Evolutionary conservation across 2,113 vertebrate species (phyloP).

Genomic region (Ellobius talpinus): DNA sequence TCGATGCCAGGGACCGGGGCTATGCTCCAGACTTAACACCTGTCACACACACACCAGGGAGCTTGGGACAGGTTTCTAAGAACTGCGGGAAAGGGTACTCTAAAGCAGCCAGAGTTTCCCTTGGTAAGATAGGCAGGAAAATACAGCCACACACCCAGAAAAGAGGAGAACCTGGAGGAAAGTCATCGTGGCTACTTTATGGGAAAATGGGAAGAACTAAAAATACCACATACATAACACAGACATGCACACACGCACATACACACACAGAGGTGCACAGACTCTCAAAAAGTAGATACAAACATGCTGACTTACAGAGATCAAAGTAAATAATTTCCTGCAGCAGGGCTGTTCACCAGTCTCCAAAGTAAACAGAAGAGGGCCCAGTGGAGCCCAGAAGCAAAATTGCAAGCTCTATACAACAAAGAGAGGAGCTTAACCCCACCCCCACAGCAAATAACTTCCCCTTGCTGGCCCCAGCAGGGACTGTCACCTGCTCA

Average conservation of each 20-base stretch:
- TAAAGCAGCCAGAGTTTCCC: background rate
- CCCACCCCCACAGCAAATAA: too few species aligned
- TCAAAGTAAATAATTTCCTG: background rate
- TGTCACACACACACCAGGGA: background rate
- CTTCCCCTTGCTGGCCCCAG: fast-evolving
- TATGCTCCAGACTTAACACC: too few species aligned
- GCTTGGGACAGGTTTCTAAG: background rate
- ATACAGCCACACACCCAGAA: background rate
- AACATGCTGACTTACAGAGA: background rate
- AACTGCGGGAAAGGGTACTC: background rate
- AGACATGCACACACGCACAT: background rate
- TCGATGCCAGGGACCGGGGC: too few species aligned
- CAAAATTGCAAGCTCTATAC: fast-evolving
- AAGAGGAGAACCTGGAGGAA: background rate
- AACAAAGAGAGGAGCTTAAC: background rate
- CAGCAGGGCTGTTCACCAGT: background rate
- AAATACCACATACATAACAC: background rate
- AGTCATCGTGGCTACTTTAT: background rate
- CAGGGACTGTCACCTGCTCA: background rate
- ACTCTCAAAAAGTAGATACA: background rate
- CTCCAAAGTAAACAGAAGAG: background rate
- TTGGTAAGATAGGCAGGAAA: background rate
- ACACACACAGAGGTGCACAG: background rate
- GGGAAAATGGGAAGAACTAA: background rate
- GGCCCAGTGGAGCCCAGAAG: background rate